Evolutionary conservation across 2,888 invertebrate genomes (phyloP).

Genomic region (Drosophila pseudotalamancana): DNA sequence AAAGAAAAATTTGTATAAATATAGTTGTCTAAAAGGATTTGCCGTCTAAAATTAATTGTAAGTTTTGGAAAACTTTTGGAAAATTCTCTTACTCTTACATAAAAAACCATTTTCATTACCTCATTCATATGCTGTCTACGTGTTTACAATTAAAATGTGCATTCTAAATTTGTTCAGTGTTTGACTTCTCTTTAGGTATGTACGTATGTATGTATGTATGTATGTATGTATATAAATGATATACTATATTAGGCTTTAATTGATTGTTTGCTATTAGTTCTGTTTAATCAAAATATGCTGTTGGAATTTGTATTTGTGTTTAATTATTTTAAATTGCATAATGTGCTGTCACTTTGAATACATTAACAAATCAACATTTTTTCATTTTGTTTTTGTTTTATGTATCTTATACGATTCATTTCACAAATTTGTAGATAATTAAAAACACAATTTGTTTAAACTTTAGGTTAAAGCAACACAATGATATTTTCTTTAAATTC

Average conservation of each 20-base stretch:
- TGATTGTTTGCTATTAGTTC: constrained; percentile 64
- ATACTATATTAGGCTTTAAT: constrained; percentile 48
- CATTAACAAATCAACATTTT: constrained; percentile 61
- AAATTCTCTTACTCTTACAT: constrained; percentile 14
- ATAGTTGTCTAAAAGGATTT: constrained; percentile 30
- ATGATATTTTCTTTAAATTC: constrained; percentile 57
- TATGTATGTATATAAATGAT: constrained; percentile 44
- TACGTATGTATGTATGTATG: constrained; percentile 21
- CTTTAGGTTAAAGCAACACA: constrained; percentile 60
- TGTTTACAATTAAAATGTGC: constrained; percentile 52
- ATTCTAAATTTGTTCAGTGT: constrained; percentile 54
- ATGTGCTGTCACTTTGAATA: constrained; percentile 53
- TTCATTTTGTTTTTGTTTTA: constrained; percentile 27
- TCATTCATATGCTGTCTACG: constrained; percentile 27
- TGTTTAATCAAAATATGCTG: constrained; percentile 59
- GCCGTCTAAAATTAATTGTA: constrained; percentile 22
- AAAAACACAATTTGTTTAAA: constrained; percentile 46
- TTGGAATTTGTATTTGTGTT: constrained; percentile 33
- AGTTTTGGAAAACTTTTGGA: constrained; percentile 21
- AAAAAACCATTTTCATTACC: background rate
- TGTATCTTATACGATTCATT: constrained; percentile 47
- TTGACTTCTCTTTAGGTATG: constrained; percentile 8
- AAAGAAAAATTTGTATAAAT: constrained; percentile 17
- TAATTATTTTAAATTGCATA: constrained; percentile 51
- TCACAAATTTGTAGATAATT: constrained; percentile 35